Evolutionary conservation across 2,888 invertebrate genomes (phyloP), one percentile per base, ranked within the genome.

Genomic region (Rhagophthalmus giganteus): DNA sequence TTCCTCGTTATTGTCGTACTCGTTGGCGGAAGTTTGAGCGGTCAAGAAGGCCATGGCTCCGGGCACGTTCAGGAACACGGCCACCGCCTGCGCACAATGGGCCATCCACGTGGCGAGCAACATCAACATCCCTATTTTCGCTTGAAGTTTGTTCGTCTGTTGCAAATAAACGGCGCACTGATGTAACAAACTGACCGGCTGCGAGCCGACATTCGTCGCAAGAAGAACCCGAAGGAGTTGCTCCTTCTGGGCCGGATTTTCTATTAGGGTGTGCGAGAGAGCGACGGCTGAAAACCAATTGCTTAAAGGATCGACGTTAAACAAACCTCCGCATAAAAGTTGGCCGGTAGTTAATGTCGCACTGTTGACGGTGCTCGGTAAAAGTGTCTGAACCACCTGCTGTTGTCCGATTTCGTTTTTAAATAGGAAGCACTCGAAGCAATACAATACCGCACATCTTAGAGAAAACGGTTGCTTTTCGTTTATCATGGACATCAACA

Each of bases 401-500:
- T 86, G 86, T 73, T 96, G 95, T 1, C 91, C 91, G 15, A 85
- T 80, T 70, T 93, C 90, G 73, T 99, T 99, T 75, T 90, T 92
- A 73, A 89, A 93, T 5, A 99, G 78, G 73, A 90, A 99, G 71
- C 94, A 95, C 78, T 98, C 88, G 74, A 99, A 97, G 73, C 95
- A 96, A 74, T 99, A 99, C 1, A 99, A 83, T 1, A 98, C 95
- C 0, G 98, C 91, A 72, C 94, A 94, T 54, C 99, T 86, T 66
- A 84, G 69, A 2, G 79, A 77, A 70, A 98, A 90, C 0, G 95
- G 90, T 72, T 99, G 99, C 68, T 95, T 96, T 72, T 99, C 98
- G 72, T 97, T 96, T 3, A 95, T 94, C 95, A 99, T 97, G 0
- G 97, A 96, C 91, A 97, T 94, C 5, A 99, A 77, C 4, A 99